Conservation (phyloP, 2,888 invertebrate species). For the Andrena dorsata region DNA sequence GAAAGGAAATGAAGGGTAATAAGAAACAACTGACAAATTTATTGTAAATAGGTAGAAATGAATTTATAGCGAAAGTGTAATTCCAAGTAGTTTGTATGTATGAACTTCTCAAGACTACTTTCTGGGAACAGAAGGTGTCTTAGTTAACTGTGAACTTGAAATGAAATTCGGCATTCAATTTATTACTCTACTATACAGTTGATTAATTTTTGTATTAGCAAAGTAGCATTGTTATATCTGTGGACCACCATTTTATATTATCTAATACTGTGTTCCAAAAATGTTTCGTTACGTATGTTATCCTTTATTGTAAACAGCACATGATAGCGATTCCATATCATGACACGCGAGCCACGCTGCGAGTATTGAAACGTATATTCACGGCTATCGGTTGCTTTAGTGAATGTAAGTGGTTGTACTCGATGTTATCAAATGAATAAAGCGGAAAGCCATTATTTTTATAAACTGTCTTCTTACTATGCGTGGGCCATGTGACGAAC, state of each 20-base stretch:
- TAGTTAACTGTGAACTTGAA: background rate
- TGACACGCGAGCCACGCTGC: background rate
- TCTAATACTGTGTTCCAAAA: background rate
- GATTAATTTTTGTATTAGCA: background rate
- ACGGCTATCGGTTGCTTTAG: background rate
- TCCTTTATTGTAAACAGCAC: background rate
- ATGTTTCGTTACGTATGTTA: background rate
- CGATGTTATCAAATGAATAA: slow-evolving; percentile 29
- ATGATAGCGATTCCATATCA: background rate
- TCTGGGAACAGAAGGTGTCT: background rate
- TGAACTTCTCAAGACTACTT: background rate
- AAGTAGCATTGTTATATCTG: background rate
- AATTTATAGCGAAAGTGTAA: background rate
- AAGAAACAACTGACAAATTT: background rate
- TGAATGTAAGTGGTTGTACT: slow-evolving; percentile 12
- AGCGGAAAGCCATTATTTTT: slow-evolving; percentile 34
- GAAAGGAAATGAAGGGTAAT: background rate
- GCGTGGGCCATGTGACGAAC: too few species aligned
- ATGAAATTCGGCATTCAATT: background rate
- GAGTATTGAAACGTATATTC: slow-evolving; percentile 14
- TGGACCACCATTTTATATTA: slow-evolving; percentile 1
- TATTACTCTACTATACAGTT: background rate
- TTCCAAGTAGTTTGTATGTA: background rate
- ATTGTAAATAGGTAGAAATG: background rate
- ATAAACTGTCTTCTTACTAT: background rate